phyloP scores from a whole-genome alignment of 2,113 vertebrate genomes.

The Synodontis membranacea region DNA sequence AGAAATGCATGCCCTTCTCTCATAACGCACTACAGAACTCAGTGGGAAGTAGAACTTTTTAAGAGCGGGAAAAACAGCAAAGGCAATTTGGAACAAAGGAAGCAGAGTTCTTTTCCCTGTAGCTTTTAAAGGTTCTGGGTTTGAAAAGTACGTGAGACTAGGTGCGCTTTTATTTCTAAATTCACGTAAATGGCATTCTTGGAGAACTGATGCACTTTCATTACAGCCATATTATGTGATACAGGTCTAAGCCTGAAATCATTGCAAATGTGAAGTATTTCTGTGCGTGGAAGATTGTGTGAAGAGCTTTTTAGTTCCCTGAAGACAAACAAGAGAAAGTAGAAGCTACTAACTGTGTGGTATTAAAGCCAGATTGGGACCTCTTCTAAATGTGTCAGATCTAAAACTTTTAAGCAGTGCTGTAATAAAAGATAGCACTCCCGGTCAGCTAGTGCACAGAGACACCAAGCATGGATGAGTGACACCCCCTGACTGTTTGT shows the following conservation, averaged over 20 bases:
- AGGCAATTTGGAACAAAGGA: background rate
- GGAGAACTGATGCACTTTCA: background rate
- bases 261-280: background rate
- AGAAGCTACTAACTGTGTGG: background rate
- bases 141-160: background rate
- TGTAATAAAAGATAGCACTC: background rate
- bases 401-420: background rate
- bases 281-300: background rate
- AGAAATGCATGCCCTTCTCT: background rate
- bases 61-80: background rate
- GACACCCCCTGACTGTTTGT: background rate
- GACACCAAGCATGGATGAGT: background rate
- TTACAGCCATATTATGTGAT: background rate
- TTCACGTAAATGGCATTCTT: background rate
- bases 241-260: background rate
- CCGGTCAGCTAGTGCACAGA: background rate
- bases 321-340: background rate
- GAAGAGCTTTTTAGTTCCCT: background rate
- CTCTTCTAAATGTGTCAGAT: constrained; percentile 8
- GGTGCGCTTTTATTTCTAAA: background rate
- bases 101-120: background rate
- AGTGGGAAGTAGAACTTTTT: background rate
- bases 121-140: background rate
- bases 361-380: background rate
- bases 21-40: background rate